These are phyloP conservation scores for Erpornis zantholeuca DNA, from an alignment of 2,113 vertebrate species.

Conservation along the genomic window DNA sequence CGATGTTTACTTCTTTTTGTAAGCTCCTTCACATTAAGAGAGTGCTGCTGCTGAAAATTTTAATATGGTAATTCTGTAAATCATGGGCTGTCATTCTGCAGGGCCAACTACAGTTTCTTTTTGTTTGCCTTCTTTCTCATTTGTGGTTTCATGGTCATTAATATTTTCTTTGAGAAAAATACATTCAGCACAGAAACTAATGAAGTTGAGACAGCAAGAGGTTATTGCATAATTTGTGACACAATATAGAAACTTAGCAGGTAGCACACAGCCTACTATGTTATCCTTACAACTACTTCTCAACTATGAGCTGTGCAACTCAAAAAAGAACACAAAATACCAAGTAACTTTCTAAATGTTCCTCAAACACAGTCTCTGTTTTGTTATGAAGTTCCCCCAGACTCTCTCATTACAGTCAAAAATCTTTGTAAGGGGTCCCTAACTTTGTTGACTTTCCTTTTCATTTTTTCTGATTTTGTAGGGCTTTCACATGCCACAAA, in stretches of 20 bases:
- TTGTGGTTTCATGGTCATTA: not conserved
- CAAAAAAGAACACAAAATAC: not conserved
- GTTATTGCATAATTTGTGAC: not conserved
- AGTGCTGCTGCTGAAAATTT: not conserved
- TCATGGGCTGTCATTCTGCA: not conserved
- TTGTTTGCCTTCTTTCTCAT: not conserved
- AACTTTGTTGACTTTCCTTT: not conserved
- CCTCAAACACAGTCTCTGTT: not conserved
- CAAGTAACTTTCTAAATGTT: not conserved
- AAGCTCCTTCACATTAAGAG: not conserved
- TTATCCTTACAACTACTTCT: not conserved
- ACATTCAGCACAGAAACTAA: not conserved
- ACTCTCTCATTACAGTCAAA: not conserved
- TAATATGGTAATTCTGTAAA: not conserved
- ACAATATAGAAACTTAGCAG: not conserved
- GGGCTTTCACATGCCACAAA: not conserved
- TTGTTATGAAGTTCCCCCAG: not conserved
- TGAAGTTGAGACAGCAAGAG: not conserved
- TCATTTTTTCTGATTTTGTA: not conserved
- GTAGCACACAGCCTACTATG: not conserved
- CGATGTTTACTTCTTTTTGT: not conserved
- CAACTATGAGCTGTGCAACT: not conserved
- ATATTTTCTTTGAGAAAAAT: not conserved
- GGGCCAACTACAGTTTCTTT: not conserved
- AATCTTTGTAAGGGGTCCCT: not conserved